Base-by-base conservation (phyloP, 2,888 invertebrate species). In the Pristionchus japonicus region DNA sequence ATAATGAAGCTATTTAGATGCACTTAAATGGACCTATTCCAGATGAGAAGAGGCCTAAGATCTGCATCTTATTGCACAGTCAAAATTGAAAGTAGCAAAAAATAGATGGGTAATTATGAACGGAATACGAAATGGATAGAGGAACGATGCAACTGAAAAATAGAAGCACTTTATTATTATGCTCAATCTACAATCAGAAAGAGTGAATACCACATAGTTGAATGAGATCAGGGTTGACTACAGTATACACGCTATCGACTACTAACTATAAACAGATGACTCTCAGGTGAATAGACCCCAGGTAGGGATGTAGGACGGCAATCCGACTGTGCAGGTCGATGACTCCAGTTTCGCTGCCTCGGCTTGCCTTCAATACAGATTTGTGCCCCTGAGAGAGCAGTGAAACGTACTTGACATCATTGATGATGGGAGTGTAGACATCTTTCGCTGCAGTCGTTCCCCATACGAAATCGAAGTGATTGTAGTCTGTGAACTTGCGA, bases 391-490 rank as follows among this genome's bases (percentile, higher is more conserved):
- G 61, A 61, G 61, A 61, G 20, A 27, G 15, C 34, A 67, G 17
- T 34, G 3, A 27, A 6, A 34, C 77, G 20, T 20, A 77, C 77
- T 47, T 77, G 77, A 77, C 77, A 43, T 83, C 83, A n/a, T 86
- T 11, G 20, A 88, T 70, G n/a, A 88, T 86, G 67, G 88, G 88
- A 0, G 43, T 20, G 34, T 88, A 88, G 34, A 89, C 77, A 37
- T 89, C 85, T 11, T 61, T 31, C 0, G 87, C 83, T 13, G 89
- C 89, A 4, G 70, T 77, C 23, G 43, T 61, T 34, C 89, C 89
- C 89, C 89, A 89, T 17, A 89, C 87, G 80, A 88, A 89, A 67
- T 89, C 89, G 85, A 89, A 70, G 74, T 89, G 89, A 70, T 89
- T 89, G 85, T 89, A 89, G 34, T 89, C 88, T 13, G 34, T 11